Evolutionary conservation across 2,113 vertebrate species (phyloP).

Genomic region (Anseranas semipalmata): DNA sequence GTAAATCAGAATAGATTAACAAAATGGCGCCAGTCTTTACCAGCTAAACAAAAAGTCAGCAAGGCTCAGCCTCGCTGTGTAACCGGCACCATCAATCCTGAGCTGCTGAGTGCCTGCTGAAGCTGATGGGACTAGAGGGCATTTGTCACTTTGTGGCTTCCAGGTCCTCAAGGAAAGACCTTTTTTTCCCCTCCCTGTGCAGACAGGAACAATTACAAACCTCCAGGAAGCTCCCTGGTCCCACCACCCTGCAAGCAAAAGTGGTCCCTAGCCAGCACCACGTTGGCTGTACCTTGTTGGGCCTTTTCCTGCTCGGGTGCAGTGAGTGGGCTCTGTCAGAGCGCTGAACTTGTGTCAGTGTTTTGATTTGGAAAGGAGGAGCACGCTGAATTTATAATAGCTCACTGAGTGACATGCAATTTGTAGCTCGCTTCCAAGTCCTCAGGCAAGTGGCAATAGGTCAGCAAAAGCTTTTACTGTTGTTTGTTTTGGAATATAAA

Average conservation of each 20-base stretch:
- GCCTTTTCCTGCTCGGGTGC: background rate
- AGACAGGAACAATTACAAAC: background rate
- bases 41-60: background rate
- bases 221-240: background rate
- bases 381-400: background rate
- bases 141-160: background rate
- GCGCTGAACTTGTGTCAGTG: background rate
- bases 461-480: background rate
- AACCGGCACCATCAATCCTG: rapidly evolving
- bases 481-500: background rate
- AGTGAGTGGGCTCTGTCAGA: background rate
- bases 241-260: background rate
- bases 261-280: background rate
- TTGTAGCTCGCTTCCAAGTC: background rate
- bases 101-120: background rate
- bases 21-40: background rate
- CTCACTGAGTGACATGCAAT: background rate
- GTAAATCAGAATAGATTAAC: background rate
- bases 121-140: rapidly evolving
- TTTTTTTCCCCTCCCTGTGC: background rate
- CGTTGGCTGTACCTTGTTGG: background rate
- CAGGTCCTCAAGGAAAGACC: background rate
- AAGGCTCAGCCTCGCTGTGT: rapidly evolving
- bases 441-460: background rate
- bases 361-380: background rate